Base-by-base conservation (phyloP, 2,888 invertebrate genomes). In the Achlya flavicornis region DNA sequence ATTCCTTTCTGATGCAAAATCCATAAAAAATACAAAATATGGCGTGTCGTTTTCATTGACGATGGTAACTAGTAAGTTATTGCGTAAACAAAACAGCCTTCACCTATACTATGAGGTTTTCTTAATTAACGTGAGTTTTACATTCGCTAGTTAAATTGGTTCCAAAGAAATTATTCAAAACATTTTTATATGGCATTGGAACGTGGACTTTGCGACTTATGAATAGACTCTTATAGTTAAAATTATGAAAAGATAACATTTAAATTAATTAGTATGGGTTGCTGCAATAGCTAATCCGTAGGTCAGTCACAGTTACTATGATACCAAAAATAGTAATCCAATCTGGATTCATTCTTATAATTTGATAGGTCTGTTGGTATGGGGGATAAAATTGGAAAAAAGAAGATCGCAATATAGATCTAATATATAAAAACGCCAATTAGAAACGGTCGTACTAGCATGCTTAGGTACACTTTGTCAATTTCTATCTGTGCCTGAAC, bases 101-200 rank as follows among this genome's bases (percentile, higher is more conserved):
- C 71, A 73, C 74, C 72, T 74, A 70, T 65, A 58, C 66, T 71
- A 72, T 70, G 68, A 72, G 70, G 70, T 70, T 72, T 70, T 72
- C 69, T 72, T 63, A 62, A 46, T 57, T 53, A 53, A 10, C 53
- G 8, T 10, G 16, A 46, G 19, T 53, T 53, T 53, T 53, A 10
- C 53, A 53, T n/a, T 53, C 53, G 53, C 53, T 53, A 53, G 53
- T 53, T 53, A 53, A 53, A 53, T 19, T 53, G 53, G 10, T 53
- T 53, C 53, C 10, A 53, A 53, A 19, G 16, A 53, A 53, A 53
- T 53, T 53, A 53, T 53, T 53, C 53, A 53, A 53, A 53, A 53
- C 53, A 53, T 19, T 19, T 35, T 53, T 53, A 19, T 53, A 19
- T 19, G 53, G 53, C 53, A 41, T 12, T 53, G 10, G 16, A 53